These are phyloP conservation scores for Globodera ellingtonae DNA, from an alignment of 1,140 invertebrate genomes.

Conservation along the genomic window DNA sequence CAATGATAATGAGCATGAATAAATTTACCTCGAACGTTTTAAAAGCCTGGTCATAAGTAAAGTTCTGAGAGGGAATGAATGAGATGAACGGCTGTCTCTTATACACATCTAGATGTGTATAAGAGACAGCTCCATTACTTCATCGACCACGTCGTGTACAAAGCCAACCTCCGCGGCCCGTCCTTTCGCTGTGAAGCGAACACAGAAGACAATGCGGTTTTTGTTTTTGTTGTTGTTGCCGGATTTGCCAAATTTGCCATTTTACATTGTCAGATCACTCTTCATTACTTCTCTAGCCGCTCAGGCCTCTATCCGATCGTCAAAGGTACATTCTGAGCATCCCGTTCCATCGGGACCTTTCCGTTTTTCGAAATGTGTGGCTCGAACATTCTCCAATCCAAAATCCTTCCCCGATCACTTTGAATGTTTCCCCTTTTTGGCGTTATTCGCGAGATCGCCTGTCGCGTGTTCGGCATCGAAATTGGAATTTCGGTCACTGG, in stretches of 20 bases:
- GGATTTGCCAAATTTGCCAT: neutral
- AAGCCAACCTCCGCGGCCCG: slow-evolving; percentile 59
- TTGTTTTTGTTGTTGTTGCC: neutral
- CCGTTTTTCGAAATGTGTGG: no score
- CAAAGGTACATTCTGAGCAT: slow-evolving; percentile 54
- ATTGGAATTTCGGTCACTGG: slow-evolving; percentile 56
- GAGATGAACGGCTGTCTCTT: no score
- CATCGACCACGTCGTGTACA: slow-evolving; percentile 63
- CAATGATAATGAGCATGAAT: no score
- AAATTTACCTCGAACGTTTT: no score
- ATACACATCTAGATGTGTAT: no score
- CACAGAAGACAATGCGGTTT: slow-evolving; percentile 49
- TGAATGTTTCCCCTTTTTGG: slow-evolving; percentile 42
- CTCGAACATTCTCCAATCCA: no score
- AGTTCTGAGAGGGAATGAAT: no score
- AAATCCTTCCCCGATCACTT: no score
- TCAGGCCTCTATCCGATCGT: slow-evolving; percentile 67
- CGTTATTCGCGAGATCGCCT: slow-evolving; percentile 62
- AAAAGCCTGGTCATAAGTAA: no score
- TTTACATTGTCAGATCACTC: slow-evolving; percentile 40
- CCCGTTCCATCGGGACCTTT: no score
- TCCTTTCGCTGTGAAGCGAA: slow-evolving; percentile 65
- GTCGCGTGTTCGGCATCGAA: slow-evolving; percentile 61
- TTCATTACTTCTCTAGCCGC: slow-evolving; percentile 67
- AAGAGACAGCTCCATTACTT: slow-evolving; percentile 64